Base-by-base conservation (phyloP, 2,888 invertebrate species). In the Halictus ligatus region DNA sequence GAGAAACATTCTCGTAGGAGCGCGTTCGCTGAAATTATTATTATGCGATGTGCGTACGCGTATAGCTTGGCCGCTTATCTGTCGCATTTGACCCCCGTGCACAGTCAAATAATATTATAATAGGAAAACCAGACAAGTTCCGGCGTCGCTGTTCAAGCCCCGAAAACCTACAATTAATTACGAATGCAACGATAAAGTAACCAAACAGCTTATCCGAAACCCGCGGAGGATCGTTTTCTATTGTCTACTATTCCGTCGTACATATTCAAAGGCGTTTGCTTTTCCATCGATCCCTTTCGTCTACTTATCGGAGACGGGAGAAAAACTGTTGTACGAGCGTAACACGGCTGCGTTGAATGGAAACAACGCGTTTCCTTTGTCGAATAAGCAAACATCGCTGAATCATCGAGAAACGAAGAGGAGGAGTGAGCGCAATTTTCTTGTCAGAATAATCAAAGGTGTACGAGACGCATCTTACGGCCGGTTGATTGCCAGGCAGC, bases 51-150 rank as follows among this genome's bases (percentile, higher is more conserved):
- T 35, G 1, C 15, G 13, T 29, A 3, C 2, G 10, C 54, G 18
- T 48, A 21, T 1, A 60, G 58, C 13, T 64, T 21, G n/a, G 64
- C 1, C 13, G 46, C 72, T 84, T 84, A 84, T 84, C 81, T 77
- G 43, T 71, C n/a, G 29, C 6, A 73, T 46, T 76, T 67, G 58
- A 81, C 67, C 81, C 64, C 76, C 15, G 46, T 25, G n/a, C n/a
- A 35, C 75, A 5, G 29, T 75, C 48, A 54, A 84, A 69, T 67
- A 83, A 54, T 60, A 60, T 25, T 25, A 73, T 83, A 81, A 84
- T 81, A 77, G 58, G 15, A 58, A 48, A 73, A 58, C 18, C 21
- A 7, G 43, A 21, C 18, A 48, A 18, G 77, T 18, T 69, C n/a
- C 64, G 25, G 43, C 43, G 21, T 46, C 64, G 60, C 5, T 54